Evolutionary conservation across 2,797 vertebrate genomes (phyloP).

Genomic region (Channallabes apus): DNA sequence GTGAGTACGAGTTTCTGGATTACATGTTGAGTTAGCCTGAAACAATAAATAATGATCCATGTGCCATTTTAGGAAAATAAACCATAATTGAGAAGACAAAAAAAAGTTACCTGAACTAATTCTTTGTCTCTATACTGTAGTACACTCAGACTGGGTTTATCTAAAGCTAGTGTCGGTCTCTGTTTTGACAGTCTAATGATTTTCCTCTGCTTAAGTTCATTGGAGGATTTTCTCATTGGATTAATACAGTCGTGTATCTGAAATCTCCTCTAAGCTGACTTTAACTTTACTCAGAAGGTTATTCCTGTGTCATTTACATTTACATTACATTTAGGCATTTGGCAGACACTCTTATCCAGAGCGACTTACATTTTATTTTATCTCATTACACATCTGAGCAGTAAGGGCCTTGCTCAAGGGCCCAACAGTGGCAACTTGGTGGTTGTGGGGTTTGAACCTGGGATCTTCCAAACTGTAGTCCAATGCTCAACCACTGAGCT

Average conservation of each 20-base stretch:
- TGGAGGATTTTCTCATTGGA: slow-evolving; percentile 53
- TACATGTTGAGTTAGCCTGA: neutral
- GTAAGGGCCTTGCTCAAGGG: too few species aligned
- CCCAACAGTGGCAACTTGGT: too few species aligned
- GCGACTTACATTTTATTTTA: too few species aligned
- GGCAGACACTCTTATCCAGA: too few species aligned
- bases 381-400: too few species aligned
- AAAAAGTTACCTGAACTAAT: neutral
- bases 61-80: neutral
- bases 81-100: neutral
- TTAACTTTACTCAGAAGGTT: slow-evolving; percentile 39
- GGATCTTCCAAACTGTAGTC: too few species aligned
- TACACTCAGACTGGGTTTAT: slow-evolving; percentile 15
- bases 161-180: slow-evolving; percentile 29
- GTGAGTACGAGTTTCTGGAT: neutral
- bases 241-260: slow-evolving; percentile 55
- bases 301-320: too few species aligned
- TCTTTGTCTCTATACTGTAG: neutral
- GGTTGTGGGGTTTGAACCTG: too few species aligned
- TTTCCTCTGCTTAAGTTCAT: slow-evolving; percentile 44
- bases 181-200: slow-evolving; percentile 51
- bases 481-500: too few species aligned
- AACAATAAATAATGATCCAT: neutral
- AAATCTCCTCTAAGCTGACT: slow-evolving; percentile 54
- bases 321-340: too few species aligned